Evolutionary conservation across 2,888 invertebrate species (phyloP).

Genomic region (Macrophya annulata): DNA sequence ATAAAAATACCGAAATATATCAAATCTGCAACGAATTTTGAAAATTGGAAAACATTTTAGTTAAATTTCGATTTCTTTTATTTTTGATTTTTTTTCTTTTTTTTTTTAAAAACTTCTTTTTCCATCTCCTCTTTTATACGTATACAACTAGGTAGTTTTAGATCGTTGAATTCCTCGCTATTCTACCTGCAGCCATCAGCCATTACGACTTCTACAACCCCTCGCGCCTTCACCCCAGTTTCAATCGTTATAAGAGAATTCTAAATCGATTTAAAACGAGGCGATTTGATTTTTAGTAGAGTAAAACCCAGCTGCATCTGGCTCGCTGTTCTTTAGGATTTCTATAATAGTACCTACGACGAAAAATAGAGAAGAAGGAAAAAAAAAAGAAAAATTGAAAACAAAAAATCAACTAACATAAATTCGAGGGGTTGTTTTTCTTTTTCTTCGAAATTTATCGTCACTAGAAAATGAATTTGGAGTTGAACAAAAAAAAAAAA

Average conservation of each 20-base stretch:
- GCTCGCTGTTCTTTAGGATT: not conserved
- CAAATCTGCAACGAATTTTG: not conserved
- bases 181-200: not conserved
- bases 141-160: not conserved
- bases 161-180: not conserved
- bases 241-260: constrained; percentile 69
- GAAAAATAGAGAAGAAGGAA: not conserved
- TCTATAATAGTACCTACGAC: not conserved
- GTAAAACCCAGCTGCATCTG: not conserved
- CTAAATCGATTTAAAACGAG: constrained; percentile 76
- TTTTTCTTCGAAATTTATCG: not conserved
- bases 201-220: not conserved
- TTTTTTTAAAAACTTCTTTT: not conserved
- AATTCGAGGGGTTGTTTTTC: not conserved
- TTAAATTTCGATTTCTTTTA: not conserved
- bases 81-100: not conserved
- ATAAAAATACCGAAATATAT: not conserved
- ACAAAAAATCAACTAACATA: not conserved
- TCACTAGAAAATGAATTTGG: not conserved
- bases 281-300: constrained; percentile 69
- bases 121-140: not conserved
- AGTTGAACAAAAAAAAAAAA: not conserved
- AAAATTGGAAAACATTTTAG: not conserved
- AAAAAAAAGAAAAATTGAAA: not conserved
- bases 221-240: not conserved